A percentile compares a stretch with the other conserved stretches of the same genome.
phyloP scores from a whole-genome alignment of 2,113 vertebrate genomes.

The Crotophaga sulcirostris region DNA sequence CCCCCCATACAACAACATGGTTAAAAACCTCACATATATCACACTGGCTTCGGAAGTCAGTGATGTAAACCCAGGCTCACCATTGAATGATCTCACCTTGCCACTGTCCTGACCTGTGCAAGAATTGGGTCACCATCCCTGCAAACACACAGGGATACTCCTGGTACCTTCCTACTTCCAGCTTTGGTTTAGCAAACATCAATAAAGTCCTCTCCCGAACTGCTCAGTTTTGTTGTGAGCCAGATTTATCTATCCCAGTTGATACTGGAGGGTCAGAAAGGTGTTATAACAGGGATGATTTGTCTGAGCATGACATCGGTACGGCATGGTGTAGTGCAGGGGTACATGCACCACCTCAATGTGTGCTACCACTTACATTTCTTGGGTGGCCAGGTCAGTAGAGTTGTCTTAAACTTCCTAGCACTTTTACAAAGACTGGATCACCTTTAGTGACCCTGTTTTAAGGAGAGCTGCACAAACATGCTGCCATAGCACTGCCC shows the following conservation, averaged over 20 bases:
- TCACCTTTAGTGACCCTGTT: not conserved
- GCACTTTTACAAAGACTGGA: not conserved
- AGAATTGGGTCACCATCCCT: not conserved
- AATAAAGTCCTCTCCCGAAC: not conserved
- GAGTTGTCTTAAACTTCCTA: not conserved
- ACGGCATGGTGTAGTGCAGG: not conserved
- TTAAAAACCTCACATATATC: not conserved
- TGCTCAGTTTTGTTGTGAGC: not conserved
- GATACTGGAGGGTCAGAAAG: not conserved
- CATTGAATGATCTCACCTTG: rapidly evolving
- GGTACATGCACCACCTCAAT: not conserved
- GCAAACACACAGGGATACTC: not conserved
- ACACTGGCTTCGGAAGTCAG: not conserved
- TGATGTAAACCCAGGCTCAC: not conserved
- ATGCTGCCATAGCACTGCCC: too few relatives aligned
- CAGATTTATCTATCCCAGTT: not conserved
- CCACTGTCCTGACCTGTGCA: not conserved
- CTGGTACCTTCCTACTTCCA: not conserved
- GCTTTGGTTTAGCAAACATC: not conserved
- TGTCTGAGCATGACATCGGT: not conserved
- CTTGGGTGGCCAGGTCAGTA: not conserved
- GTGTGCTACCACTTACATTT: not conserved
- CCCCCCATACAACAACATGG: not conserved
- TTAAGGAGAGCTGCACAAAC: not conserved
- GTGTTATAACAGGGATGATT: not conserved